phyloP scores from a whole-genome alignment of 2,888 invertebrate genomes.

The Drosophila sordidula region DNA sequence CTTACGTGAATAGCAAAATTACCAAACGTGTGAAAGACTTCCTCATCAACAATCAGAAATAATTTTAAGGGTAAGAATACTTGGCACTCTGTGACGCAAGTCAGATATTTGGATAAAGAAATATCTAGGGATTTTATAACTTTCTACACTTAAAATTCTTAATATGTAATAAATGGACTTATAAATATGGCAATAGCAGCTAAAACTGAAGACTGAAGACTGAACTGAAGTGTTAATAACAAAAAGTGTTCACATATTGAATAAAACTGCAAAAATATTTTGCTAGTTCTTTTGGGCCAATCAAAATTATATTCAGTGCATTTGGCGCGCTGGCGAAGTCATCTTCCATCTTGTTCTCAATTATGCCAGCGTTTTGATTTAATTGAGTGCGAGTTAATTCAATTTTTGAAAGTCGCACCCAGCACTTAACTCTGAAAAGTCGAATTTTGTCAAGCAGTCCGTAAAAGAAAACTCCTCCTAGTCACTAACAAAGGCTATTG shows the following conservation, averaged over 20 bases:
- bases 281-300: not conserved
- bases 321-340: not conserved
- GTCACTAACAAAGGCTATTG: constrained; percentile 13
- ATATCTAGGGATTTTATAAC: too few relatives aligned
- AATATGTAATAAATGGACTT: too few relatives aligned
- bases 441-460: constrained; percentile 21
- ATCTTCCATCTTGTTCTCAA: constrained; percentile 59
- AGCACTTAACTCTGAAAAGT: constrained; percentile 25
- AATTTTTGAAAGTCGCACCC: constrained; percentile 54
- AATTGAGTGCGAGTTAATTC: constrained; percentile 75
- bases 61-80: too few relatives aligned
- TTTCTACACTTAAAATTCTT: too few relatives aligned
- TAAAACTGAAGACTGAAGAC: too few relatives aligned
- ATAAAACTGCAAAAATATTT: too few relatives aligned
- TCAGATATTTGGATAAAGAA: too few relatives aligned
- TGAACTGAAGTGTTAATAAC: too few relatives aligned
- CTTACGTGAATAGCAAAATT: not conserved
- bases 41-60: not conserved
- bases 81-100: too few relatives aligned
- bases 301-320: constrained; percentile 18
- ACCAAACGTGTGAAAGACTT: not conserved
- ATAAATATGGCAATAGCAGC: too few relatives aligned
- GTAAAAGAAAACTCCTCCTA: constrained; percentile 17
- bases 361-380: constrained; percentile 76
- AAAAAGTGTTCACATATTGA: too few relatives aligned